Evolutionary conservation across 2,888 invertebrate genomes (phyloP).

Genomic region (Limnephilus auricula): DNA sequence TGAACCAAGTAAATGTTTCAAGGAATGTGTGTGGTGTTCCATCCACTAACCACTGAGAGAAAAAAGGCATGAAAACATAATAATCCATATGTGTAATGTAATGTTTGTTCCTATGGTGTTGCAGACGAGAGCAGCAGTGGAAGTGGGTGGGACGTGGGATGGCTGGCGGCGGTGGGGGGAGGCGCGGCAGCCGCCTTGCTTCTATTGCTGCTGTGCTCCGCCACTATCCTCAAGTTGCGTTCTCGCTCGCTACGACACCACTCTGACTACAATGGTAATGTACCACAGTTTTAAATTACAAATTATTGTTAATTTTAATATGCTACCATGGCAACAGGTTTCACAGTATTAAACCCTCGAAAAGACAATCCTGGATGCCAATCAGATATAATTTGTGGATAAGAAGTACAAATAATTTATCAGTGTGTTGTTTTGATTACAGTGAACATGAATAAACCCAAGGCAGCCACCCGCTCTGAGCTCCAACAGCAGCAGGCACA

Average conservation of each 20-base stretch:
- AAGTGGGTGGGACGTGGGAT: conserved; percentile 70
- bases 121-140: conserved; percentile 61
- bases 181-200: conserved; percentile 84
- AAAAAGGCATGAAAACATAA: not conserved
- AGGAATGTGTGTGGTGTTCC: too few relatives aligned
- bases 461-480: conserved; percentile 68
- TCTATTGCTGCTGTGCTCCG: conserved; percentile 80
- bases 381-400: too few relatives aligned
- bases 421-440: conserved; percentile 12
- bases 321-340: too few relatives aligned
- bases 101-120: not conserved
- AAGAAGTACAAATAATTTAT: too few relatives aligned
- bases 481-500: conserved; percentile 81
- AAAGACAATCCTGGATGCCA: too few relatives aligned
- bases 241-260: conserved; percentile 72
- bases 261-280: conserved; percentile 74
- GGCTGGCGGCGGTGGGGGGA: conserved; percentile 81
- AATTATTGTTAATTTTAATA: too few relatives aligned
- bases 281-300: not conserved
- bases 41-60: not conserved
- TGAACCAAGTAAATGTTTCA: too few relatives aligned
- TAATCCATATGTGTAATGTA: not conserved
- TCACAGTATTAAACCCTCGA: too few relatives aligned
- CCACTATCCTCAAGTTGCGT: conserved; percentile 80
- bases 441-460: conserved; percentile 46